phyloP scores from a whole-genome alignment of 2,888 invertebrate genomes.

The Sarcophaga subvicina region DNA sequence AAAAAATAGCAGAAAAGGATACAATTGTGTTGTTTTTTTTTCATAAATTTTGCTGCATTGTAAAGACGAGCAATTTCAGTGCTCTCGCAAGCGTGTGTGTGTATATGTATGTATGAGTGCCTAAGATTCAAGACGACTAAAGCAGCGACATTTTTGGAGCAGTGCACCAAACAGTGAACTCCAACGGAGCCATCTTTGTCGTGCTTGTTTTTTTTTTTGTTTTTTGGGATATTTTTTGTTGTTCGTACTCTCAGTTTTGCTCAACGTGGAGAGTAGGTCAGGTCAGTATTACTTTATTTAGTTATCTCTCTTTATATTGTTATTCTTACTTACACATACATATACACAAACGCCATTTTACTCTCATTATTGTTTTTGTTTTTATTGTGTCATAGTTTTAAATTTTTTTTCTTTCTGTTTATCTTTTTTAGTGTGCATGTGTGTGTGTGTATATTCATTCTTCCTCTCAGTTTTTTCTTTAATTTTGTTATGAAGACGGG shows the following conservation, averaged over 20 bases:
- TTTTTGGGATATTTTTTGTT: neutral
- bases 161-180: constrained; percentile 63
- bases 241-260: constrained; percentile 13
- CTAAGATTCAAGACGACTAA: neutral
- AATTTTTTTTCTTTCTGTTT: constrained; percentile 37
- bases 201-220: constrained; percentile 33
- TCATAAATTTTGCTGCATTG: constrained; percentile 33
- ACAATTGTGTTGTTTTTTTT: constrained; percentile 15
- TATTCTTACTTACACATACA: neutral
- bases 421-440: neutral
- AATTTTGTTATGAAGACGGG: neutral
- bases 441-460: constrained; percentile 3
- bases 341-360: neutral
- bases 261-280: constrained; percentile 62
- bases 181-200: constrained; percentile 57
- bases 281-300: constrained; percentile 66
- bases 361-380: constrained; percentile 28
- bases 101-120: constrained; percentile 19
- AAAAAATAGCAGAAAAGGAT: constrained; percentile 19
- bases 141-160: constrained; percentile 63
- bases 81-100: neutral
- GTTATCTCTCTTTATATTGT: constrained; percentile 47
- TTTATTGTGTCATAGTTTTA: neutral
- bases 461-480: neutral
- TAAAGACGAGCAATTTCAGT: too few species aligned